Evolutionary conservation across 2,797 vertebrate genomes (phyloP).

Genomic region (Acomys russatus): DNA sequence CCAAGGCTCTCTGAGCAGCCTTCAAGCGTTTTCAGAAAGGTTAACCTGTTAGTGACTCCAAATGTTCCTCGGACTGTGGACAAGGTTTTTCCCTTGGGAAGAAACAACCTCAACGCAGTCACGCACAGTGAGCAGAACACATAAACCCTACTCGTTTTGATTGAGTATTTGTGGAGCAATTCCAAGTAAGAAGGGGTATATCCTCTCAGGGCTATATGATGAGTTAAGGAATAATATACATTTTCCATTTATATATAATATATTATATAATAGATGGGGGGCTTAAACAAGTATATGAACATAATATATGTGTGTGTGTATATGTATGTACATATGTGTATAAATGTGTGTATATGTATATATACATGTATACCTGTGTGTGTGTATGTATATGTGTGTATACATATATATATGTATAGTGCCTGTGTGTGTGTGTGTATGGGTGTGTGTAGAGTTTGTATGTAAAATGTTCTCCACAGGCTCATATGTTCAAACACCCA

Average conservation of each 20-base stretch:
- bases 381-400: too few species aligned
- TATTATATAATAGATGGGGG: too few species aligned
- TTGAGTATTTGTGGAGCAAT: neutral
- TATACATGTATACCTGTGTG: too few species aligned
- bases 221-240: neutral
- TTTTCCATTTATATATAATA: too few species aligned
- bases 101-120: neutral
- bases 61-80: neutral
- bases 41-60: neutral
- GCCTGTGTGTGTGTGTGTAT: too few species aligned
- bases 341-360: too few species aligned
- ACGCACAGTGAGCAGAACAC: neutral
- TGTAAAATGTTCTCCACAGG: neutral
- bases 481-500: neutral
- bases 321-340: too few species aligned
- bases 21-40: slow-evolving; percentile 6
- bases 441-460: neutral
- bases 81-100: neutral
- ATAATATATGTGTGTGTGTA: too few species aligned
- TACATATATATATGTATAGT: too few species aligned
- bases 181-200: neutral
- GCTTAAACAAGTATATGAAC: too few species aligned
- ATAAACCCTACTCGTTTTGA: neutral
- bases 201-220: neutral
- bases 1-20: neutral